Conservation (phyloP, 2,797 vertebrate genomes). For the Alcedo quadribrachys region DNA sequence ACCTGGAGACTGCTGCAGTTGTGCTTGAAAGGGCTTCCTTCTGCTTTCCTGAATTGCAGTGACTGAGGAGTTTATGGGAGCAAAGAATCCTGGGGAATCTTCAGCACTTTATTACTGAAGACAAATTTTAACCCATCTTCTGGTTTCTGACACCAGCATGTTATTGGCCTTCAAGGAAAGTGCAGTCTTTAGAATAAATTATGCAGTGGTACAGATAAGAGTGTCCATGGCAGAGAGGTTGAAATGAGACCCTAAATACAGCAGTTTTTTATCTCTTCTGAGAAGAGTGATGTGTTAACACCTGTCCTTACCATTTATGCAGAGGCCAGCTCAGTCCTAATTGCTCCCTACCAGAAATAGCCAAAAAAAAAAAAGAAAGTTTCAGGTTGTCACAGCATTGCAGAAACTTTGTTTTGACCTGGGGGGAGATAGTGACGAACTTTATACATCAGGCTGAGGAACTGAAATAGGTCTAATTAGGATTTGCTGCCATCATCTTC, state of each 20-base stretch:
- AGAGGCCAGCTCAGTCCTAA: background rate
- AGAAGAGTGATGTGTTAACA: background rate
- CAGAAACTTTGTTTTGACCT: background rate
- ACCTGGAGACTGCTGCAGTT: too few species aligned
- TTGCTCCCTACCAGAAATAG: background rate
- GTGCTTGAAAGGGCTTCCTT: too few species aligned
- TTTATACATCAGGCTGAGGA: background rate
- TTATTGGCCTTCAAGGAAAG: background rate
- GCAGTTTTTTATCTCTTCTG: background rate
- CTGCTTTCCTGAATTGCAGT: too few species aligned
- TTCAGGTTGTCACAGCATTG: background rate
- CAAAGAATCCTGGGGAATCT: too few species aligned
- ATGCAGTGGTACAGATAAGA: background rate
- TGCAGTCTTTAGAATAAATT: background rate
- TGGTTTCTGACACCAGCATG: background rate
- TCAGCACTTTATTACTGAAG: too few species aligned
- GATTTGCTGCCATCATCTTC: background rate
- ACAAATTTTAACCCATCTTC: too few species aligned
- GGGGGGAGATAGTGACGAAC: background rate
- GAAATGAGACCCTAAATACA: background rate
- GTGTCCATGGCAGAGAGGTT: background rate
- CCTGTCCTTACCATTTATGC: background rate
- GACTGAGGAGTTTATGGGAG: too few species aligned
- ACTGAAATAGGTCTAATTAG: background rate
- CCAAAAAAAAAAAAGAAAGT: background rate